Evolutionary conservation across 2,888 invertebrate genomes (phyloP).

Genomic region (Eristalis arbustorum): DNA sequence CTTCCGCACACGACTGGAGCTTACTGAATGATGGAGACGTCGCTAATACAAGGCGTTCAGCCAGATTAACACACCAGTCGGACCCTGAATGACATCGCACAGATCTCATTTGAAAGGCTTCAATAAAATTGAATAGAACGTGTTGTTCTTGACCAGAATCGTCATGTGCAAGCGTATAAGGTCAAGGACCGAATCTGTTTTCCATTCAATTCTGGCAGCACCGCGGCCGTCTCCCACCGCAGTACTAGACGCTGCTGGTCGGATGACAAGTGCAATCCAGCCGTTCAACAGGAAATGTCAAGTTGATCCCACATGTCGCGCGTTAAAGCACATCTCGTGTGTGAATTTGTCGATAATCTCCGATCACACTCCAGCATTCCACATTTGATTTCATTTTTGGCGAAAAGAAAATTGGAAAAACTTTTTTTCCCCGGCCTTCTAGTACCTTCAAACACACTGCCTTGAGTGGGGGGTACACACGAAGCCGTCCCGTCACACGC

Average conservation of each 20-base stretch:
- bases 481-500: neutral
- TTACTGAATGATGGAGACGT: too few species aligned
- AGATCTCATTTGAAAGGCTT: neutral
- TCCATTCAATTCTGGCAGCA: constrained; percentile 4
- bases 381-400: neutral
- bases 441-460: neutral
- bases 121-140: neutral
- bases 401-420: neutral
- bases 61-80: too few species aligned
- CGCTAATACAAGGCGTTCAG: too few species aligned
- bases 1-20: too few species aligned
- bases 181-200: neutral
- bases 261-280: constrained; percentile 20
- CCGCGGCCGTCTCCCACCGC: neutral
- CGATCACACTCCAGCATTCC: neutral
- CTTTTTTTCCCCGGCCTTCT: neutral
- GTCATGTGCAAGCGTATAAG: neutral
- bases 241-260: constrained; percentile 24
- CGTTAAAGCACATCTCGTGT: neutral
- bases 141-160: neutral
- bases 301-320: neutral
- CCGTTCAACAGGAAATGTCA: constrained; percentile 31
- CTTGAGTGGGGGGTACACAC: neutral
- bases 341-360: neutral
- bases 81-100: neutral